A percentile compares a stretch with the other conserved stretches of the same genome.
Conservation (phyloP, 53 echinoderm and acorn worm species). For the Henricia sp. region DNA sequence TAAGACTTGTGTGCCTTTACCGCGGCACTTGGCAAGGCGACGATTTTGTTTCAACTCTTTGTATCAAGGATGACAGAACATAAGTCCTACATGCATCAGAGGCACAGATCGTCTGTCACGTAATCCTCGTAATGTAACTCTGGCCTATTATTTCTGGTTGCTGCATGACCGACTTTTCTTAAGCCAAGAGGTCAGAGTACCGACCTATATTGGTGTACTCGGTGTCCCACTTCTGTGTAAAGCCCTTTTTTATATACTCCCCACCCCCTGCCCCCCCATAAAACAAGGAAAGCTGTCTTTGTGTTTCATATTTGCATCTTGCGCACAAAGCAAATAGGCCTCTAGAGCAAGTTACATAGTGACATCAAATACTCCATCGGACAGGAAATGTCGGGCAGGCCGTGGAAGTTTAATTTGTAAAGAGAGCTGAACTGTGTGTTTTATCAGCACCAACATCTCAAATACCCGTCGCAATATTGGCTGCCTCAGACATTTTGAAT, state of each 20-base stretch:
- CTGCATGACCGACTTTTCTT: background rate
- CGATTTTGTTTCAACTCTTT: background rate
- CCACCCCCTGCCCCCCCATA: background rate
- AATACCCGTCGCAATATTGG: too few relatives aligned
- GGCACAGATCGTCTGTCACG: background rate
- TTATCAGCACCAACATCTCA: too few relatives aligned
- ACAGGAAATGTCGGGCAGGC: background rate
- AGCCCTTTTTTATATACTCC: too few relatives aligned
- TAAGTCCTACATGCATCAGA: background rate
- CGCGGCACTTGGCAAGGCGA: background rate
- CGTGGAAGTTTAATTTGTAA: slow-evolving; percentile 14
- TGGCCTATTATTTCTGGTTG: background rate
- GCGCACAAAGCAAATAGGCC: slow-evolving; percentile 16
- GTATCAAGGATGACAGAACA: background rate
- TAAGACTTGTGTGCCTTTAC: too few relatives aligned
- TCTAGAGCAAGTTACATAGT: slow-evolving; percentile 23
- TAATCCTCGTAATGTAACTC: slow-evolving; percentile 2
- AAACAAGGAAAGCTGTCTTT: background rate
- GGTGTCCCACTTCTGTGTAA: too few relatives aligned
- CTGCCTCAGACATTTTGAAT: too few relatives aligned
- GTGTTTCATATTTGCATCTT: background rate
- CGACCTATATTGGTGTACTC: background rate
- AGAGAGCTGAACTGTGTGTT: background rate
- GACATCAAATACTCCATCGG: slow-evolving; percentile 8
- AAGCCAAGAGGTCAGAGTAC: background rate